Percentiles rank a stretch among this genome's conserved stretches.
These are phyloP conservation scores for Sphinx pinastri DNA, from an alignment of 2,888 invertebrate species.

Conservation along the genomic window DNA sequence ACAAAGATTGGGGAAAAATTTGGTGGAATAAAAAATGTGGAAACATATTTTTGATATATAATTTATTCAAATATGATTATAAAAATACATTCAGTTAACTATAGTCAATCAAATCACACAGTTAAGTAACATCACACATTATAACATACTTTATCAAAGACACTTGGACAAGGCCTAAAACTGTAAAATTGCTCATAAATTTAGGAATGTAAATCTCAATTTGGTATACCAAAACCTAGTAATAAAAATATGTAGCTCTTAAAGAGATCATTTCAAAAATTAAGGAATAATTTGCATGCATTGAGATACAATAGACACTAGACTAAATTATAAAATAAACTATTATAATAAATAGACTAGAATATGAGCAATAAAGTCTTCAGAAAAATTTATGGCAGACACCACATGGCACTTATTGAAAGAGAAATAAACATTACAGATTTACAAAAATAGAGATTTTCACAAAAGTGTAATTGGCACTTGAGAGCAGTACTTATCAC, in stretches of 20 bases:
- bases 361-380: conserved; percentile 81
- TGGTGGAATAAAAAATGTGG: conserved; percentile 14
- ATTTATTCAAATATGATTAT: conserved; percentile 58
- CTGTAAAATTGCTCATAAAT: conserved; percentile 42
- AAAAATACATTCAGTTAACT: conserved; percentile 60
- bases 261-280: conserved; percentile 57
- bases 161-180: conserved; percentile 33
- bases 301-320: conserved; percentile 21
- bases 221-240: conserved; percentile 47
- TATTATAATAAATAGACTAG: conserved; percentile 75
- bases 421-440: conserved; percentile 23
- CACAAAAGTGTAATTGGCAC: conserved; percentile 59
- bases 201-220: conserved; percentile 66
- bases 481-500: conserved; percentile 71
- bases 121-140: conserved; percentile 53
- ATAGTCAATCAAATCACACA: conserved; percentile 52
- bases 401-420: conserved; percentile 67
- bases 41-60: conserved; percentile 36
- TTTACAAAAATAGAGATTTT: conserved; percentile 44
- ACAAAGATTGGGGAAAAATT: neutral
- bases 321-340: conserved; percentile 33
- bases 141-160: conserved; percentile 45
- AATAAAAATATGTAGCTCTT: conserved; percentile 45
- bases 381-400: conserved; percentile 68
- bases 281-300: conserved; percentile 30